These are phyloP conservation scores for Gila orcuttii DNA, from an alignment of 2,113 vertebrate species.

Conservation along the genomic window DNA sequence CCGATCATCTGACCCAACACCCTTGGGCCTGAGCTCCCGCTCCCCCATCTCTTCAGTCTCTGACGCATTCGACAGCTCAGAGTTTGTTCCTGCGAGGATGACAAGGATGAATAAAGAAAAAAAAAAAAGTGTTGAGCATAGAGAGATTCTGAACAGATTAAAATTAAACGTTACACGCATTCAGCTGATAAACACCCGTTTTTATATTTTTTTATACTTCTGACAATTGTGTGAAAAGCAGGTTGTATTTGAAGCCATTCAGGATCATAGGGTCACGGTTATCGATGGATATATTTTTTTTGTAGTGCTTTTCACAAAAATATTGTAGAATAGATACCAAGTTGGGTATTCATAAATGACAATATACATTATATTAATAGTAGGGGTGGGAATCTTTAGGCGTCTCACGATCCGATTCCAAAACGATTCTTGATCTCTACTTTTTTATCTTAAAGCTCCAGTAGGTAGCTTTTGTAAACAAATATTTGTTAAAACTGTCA, in stretches of 20 bases:
- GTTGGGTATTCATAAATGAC: neutral
- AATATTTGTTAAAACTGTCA: too few species aligned
- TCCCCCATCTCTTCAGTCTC: constrained; percentile 84
- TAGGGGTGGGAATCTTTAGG: too few species aligned
- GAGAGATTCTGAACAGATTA: neutral
- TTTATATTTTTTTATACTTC: neutral
- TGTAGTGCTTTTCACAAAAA: too few species aligned
- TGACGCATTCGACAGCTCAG: constrained; percentile 85
- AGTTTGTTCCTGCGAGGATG: constrained; percentile 79
- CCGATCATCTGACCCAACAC: constrained; percentile 75
- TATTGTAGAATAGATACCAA: neutral
- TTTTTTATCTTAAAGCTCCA: too few species aligned
- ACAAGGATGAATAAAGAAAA: neutral
- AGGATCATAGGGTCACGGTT: too few species aligned
- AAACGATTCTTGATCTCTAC: too few species aligned
- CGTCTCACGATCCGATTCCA: too few species aligned
- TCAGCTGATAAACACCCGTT: neutral
- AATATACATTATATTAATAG: neutral
- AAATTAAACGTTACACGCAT: neutral
- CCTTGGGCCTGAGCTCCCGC: constrained; percentile 76
- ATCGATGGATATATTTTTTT: too few species aligned
- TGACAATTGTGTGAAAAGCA: neutral
- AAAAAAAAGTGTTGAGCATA: too few species aligned
- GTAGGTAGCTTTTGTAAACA: too few species aligned
- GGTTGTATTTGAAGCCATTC: too few species aligned